Conservation (phyloP, 2,113 vertebrate genomes). For the Onychostoma macrolepis region DNA sequence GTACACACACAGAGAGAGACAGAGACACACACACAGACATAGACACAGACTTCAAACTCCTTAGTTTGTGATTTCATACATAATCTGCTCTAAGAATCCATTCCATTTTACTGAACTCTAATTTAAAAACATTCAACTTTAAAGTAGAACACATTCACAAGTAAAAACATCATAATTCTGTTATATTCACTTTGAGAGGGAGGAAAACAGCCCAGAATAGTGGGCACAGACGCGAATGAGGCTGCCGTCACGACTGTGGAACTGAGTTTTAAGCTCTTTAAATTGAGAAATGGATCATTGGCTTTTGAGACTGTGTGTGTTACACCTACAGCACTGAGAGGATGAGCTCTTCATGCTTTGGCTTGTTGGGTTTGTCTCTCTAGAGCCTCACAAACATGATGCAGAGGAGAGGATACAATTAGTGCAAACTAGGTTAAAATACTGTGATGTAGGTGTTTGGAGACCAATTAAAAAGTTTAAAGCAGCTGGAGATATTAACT, state of each 20-base stretch:
- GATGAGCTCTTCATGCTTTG: slow-evolving; percentile 11
- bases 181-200: not conserved
- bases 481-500: slow-evolving; percentile 14
- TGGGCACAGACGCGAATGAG: not conserved
- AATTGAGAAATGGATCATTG: slow-evolving; percentile 32
- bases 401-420: slow-evolving; percentile 30
- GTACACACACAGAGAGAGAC: too few species aligned
- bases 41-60: not conserved
- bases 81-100: not conserved
- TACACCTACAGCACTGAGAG: slow-evolving; percentile 24
- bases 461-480: slow-evolving; percentile 22
- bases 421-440: slow-evolving; percentile 27
- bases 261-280: slow-evolving; percentile 38
- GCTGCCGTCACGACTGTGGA: slow-evolving; percentile 12
- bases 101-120: not conserved
- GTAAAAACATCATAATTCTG: not conserved
- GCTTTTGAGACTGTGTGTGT: slow-evolving; percentile 16
- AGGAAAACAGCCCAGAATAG: slow-evolving; percentile 20
- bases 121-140: not conserved
- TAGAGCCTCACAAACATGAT: slow-evolving; percentile 25
- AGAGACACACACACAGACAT: not conserved
- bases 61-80: not conserved
- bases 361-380: slow-evolving; percentile 23
- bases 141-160: not conserved
- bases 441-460: slow-evolving; percentile 11